phyloP scores from a whole-genome alignment of 1,140 invertebrate genomes.

The Spodoptera frugiperda region DNA sequence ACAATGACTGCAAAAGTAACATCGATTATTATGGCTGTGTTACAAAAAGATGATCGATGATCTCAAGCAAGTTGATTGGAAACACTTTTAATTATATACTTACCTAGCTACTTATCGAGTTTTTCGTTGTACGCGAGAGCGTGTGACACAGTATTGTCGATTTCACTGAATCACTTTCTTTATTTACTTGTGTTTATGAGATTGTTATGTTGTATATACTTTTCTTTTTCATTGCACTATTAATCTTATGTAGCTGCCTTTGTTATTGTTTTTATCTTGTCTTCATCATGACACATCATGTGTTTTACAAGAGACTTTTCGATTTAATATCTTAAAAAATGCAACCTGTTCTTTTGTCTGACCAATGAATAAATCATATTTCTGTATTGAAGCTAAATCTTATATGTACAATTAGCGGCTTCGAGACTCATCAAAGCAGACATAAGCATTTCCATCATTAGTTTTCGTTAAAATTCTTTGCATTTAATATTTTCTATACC shows the following conservation, averaged over 20 bases:
- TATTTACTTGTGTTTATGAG: constrained; percentile 13
- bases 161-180: constrained; percentile 36
- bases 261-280: neutral
- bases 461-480: no score
- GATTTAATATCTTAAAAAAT: no score
- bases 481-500: neutral
- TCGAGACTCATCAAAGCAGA: no score
- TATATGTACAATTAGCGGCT: no score
- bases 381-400: no score
- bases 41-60: constrained; percentile 33
- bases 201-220: neutral
- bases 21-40: neutral
- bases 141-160: constrained; percentile 36
- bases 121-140: constrained; percentile 27
- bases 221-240: constrained; percentile 8
- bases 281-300: no score
- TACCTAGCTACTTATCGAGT: constrained; percentile 4
- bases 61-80: neutral
- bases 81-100: constrained; percentile 41
- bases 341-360: no score
- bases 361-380: no score
- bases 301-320: no score
- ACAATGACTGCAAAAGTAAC: constrained; percentile 2
- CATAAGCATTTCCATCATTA: neutral
- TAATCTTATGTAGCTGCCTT: neutral